Percentiles rank a stretch among this genome's conserved stretches.
Conservation (phyloP, 2,797 vertebrate genomes). For the Rhabdophis nuchalis region DNA sequence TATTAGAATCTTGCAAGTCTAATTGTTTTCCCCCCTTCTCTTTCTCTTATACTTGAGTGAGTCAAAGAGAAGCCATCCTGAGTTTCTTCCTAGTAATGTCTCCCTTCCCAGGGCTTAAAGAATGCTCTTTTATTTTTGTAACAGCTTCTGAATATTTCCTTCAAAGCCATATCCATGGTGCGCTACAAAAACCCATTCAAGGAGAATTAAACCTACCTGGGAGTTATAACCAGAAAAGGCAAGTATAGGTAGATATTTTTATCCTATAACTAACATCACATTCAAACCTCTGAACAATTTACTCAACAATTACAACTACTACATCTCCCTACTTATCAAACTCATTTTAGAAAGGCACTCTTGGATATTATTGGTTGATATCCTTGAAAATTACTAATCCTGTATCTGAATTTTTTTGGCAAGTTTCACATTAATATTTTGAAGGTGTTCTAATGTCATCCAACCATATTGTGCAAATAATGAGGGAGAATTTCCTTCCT, state of each 20-base stretch:
- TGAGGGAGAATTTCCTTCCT: background rate
- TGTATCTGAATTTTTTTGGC: background rate
- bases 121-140: background rate
- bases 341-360: background rate
- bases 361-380: background rate
- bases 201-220: background rate
- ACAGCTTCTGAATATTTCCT: background rate
- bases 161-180: background rate
- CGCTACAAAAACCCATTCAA: background rate
- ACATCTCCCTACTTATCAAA: background rate
- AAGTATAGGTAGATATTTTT: background rate
- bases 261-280: background rate
- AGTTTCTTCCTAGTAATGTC: background rate
- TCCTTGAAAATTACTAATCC: background rate
- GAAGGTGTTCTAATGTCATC: background rate
- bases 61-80: background rate
- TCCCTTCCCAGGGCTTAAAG: background rate
- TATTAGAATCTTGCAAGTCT: background rate
- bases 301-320: background rate
- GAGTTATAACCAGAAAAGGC: background rate
- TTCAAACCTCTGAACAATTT: background rate
- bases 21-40: background rate
- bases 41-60: background rate
- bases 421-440: background rate
- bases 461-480: background rate